Evolutionary conservation across 92 coral and sea anemone species (phyloP).

Genomic region (Pocillopora meandrina): DNA sequence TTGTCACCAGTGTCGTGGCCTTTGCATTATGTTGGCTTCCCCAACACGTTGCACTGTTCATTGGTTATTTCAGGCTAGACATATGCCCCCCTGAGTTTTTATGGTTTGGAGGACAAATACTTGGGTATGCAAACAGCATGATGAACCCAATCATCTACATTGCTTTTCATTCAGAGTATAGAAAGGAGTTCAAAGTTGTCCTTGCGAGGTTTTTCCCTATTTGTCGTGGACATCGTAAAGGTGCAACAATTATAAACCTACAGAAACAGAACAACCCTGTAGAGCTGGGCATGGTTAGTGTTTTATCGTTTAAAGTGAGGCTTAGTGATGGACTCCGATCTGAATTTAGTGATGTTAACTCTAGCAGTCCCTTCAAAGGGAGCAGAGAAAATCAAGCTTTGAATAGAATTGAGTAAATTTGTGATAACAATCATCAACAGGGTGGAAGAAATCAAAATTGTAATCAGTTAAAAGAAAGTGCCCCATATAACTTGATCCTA

Average conservation of each 20-base stretch:
- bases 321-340: not conserved
- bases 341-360: no score
- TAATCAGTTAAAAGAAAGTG: no score
- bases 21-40: conserved; percentile 46
- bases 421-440: no score
- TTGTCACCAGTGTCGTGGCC: conserved; percentile 26
- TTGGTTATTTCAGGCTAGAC: conserved; percentile 28
- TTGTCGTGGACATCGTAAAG: not conserved
- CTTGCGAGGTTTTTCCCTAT: not conserved
- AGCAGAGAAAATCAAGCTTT: no score
- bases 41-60: conserved; percentile 30
- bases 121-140: conserved; percentile 36
- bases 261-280: not conserved
- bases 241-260: not conserved
- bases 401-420: no score
- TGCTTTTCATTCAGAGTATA: conserved; percentile 26
- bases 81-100: conserved; percentile 33
- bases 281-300: conserved; percentile 7
- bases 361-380: no score
- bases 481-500: no score
- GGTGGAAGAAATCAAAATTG: no score
- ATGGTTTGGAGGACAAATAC: conserved; percentile 39
- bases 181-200: conserved; percentile 21
- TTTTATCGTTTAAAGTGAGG: not conserved
- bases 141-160: conserved; percentile 39